Base-by-base conservation (phyloP, 2,797 vertebrate genomes). In the Pipistrellus kuhlii region DNA sequence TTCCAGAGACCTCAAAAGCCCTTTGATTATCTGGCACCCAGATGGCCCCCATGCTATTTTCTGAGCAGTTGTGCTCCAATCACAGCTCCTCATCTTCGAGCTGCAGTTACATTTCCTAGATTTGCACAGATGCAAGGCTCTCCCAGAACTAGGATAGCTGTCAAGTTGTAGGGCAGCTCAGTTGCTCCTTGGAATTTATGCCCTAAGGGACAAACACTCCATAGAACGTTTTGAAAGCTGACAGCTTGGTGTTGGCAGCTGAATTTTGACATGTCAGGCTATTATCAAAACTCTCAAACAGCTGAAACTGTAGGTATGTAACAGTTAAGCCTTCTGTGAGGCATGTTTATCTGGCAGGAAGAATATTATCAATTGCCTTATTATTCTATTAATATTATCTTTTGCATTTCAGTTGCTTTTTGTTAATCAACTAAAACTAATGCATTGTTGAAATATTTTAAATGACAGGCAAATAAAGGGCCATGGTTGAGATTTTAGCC, bases 221-320 rank as follows among this genome's bases (percentile, higher is more conserved):
- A 9, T 46, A 72, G 71, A 72, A 82, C 82, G 82, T 88, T 97
- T 88, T 84, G 71, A 96, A 96, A 96, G 86, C n/a, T 92, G 78
- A 20, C 85, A 85, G 71, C 83, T 94, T 95, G 76, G 25, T n/a
- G 92, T 87, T 95, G 69, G 38, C 88, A 95, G 95, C 91, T 97
- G 76, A 93, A 88, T 81, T 95, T 91, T 73, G 95, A 59, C 41
- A 62, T 94, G 93, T 93, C 69, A 88, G 41, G 55, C 92, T 95
- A 83, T 96, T 96, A 93, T 94, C 80, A 94, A 73, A 92, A 93
- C 59, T 94, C 66, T 68, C 46, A 88, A 62, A 96, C 78, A 95
- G 94, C 90, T 89, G 94, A 96, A 96, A 25, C 53, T 92, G 77
- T 94, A 41, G 32, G 27, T 88, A 86, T 90, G 59, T 82, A 78